These are phyloP conservation scores for Brachyistius frenatus DNA, from an alignment of 2,113 vertebrate genomes.

Conservation along the genomic window DNA sequence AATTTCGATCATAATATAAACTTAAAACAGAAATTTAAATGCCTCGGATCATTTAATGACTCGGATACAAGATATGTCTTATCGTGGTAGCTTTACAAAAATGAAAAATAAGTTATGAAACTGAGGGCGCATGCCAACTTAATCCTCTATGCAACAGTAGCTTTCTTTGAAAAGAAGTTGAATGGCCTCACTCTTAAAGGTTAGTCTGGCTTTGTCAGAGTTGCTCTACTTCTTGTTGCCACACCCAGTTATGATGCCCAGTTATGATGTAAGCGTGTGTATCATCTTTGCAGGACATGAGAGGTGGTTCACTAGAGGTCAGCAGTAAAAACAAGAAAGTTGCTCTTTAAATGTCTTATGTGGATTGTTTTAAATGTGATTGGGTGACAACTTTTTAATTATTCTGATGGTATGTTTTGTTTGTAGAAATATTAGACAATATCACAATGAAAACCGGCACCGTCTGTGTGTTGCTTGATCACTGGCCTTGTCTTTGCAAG, in stretches of 20 bases:
- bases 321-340: neutral
- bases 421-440: neutral
- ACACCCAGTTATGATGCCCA: neutral
- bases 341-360: neutral
- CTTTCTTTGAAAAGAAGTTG: neutral
- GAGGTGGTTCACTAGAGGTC: neutral
- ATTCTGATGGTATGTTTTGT: neutral
- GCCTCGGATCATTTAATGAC: too few species aligned
- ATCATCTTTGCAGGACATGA: neutral
- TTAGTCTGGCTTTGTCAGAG: neutral
- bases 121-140: neutral
- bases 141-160: neutral
- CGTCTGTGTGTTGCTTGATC: neutral
- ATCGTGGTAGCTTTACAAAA: neutral
- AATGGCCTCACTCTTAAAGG: neutral
- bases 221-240: neutral
- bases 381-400: neutral
- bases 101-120: neutral
- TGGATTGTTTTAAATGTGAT: neutral
- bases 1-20: too few species aligned
- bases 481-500: neutral
- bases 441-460: neutral
- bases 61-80: too few species aligned
- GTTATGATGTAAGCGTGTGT: too few species aligned
- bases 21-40: too few species aligned